Evolutionary conservation across 2,113 vertebrate genomes (phyloP).

Genomic region (Urocynchramus pylzowi): DNA sequence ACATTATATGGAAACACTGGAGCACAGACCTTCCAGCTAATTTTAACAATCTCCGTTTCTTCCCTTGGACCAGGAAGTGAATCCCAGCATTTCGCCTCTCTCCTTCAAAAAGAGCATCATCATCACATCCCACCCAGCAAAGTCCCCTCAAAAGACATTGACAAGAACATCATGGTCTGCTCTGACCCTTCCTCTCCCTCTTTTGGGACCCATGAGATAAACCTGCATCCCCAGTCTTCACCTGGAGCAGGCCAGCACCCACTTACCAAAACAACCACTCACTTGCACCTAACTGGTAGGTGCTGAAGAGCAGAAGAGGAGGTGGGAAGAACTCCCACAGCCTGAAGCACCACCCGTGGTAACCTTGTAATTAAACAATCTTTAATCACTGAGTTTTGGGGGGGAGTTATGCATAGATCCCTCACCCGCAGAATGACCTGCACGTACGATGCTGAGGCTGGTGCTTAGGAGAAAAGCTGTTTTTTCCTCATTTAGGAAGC

Average conservation of each 20-base stretch:
- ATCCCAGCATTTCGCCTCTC: neutral
- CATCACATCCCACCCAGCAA: neutral
- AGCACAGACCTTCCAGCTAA: fast-evolving
- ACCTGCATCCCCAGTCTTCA: neutral
- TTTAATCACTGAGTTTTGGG: neutral
- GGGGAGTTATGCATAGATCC: no score
- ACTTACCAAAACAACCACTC: neutral
- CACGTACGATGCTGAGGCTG: fast-evolving
- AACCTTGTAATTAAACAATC: neutral
- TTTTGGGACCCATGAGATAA: neutral
- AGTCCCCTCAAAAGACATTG: fast-evolving
- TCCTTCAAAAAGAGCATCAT: neutral
- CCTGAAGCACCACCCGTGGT: neutral
- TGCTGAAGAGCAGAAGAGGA: neutral
- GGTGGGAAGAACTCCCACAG: neutral
- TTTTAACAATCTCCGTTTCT: neutral
- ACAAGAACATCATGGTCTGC: neutral
- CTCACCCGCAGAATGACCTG: fast-evolving
- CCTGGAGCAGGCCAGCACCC: neutral
- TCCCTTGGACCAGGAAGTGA: neutral
- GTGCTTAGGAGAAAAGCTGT: neutral
- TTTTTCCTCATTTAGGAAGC: neutral
- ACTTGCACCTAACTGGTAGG: neutral
- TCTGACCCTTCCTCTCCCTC: neutral
- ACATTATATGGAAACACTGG: fast-evolving